phyloP scores from a whole-genome alignment of 2,888 invertebrate genomes.

The Sceliomorpha sp. region DNA sequence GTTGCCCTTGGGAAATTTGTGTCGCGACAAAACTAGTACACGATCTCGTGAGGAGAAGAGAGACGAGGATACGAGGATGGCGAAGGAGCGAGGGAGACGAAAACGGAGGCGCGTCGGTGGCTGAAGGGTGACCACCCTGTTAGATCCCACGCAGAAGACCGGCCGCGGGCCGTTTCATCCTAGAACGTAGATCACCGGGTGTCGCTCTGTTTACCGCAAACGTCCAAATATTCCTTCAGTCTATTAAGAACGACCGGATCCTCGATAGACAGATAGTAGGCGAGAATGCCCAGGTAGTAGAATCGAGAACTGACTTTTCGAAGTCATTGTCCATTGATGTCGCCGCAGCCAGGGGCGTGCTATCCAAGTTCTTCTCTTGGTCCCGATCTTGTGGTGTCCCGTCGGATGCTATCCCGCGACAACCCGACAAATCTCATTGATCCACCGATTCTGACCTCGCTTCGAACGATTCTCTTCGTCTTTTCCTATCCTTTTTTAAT shows the following conservation, averaged over 20 bases:
- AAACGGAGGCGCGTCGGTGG: no score
- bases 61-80: no score
- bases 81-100: no score
- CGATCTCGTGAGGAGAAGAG: conserved; percentile 14
- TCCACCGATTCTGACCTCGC: conserved; percentile 70
- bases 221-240: conserved; percentile 77
- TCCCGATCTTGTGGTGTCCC: conserved; percentile 36
- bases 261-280: conserved; percentile 59
- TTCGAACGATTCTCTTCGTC: no score
- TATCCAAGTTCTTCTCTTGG: conserved; percentile 27
- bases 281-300: conserved; percentile 65
- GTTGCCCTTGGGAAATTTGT: conserved; percentile 32
- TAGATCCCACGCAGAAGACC: conserved; percentile 31
- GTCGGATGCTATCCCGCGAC: conserved; percentile 73
- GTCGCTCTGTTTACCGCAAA: conserved; percentile 80
- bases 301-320: conserved; percentile 50
- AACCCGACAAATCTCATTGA: conserved; percentile 76
- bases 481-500: conserved; percentile 17
- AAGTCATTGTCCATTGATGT: conserved; percentile 66
- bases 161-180: conserved; percentile 70
- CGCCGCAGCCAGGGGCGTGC: conserved; percentile 63
- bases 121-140: conserved; percentile 63
- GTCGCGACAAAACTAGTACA: conserved; percentile 49
- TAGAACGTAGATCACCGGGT: conserved; percentile 77
- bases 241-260: conserved; percentile 72